Evolutionary conservation across 2,113 vertebrate genomes (phyloP).

Genomic region (Phalacrocorax brasilianus): DNA sequence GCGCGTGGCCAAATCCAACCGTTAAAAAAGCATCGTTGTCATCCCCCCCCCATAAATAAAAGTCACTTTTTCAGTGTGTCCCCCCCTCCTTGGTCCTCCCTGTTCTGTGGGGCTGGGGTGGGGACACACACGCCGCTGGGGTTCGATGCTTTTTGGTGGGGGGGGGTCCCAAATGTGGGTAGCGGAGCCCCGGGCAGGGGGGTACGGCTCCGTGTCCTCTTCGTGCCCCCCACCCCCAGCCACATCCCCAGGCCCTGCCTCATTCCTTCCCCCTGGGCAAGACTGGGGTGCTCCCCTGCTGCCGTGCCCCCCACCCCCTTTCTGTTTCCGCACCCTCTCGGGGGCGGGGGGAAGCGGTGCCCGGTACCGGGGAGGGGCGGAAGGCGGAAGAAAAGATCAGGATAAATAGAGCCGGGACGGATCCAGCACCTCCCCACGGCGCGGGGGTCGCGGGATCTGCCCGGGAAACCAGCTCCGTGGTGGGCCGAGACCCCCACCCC

Average conservation of each 20-base stretch:
- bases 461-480: not conserved
- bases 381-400: not conserved
- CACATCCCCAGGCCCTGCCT: not conserved
- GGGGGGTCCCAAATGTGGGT: not conserved
- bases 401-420: not conserved
- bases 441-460: not conserved
- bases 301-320: not conserved
- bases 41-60: conserved; percentile 37
- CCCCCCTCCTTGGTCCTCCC: not conserved
- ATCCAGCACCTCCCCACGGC: not conserved
- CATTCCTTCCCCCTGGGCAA: not conserved
- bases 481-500: not conserved
- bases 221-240: not conserved
- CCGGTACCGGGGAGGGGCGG: too few relatives aligned
- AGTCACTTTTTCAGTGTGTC: not conserved
- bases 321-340: too few relatives aligned
- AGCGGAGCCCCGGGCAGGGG: too few relatives aligned
- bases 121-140: too few relatives aligned
- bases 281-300: not conserved
- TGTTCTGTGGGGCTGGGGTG: not conserved
- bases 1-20: conserved; percentile 95
- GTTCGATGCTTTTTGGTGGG: not conserved
- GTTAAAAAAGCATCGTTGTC: conserved; percentile 71
- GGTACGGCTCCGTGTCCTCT: not conserved
- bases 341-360: too few relatives aligned